Base-by-base conservation (phyloP, 1,140 invertebrate genomes). In the Apocrypta bakeri region DNA sequence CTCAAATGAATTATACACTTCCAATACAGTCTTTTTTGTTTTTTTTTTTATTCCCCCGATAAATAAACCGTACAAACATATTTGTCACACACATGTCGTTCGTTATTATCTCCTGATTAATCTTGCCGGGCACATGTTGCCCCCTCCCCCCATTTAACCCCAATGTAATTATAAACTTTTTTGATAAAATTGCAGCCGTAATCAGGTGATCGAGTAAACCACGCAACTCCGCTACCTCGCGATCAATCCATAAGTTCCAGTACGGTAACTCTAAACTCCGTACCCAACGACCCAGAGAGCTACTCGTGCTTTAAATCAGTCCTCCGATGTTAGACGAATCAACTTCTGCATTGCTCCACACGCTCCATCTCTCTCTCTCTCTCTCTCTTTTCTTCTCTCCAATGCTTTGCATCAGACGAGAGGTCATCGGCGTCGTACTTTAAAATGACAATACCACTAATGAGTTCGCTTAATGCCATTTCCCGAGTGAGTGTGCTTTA, bases 401-500 rank as follows among this genome's bases (percentile, higher is more conserved):
- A 75, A 56, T 24, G 37, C 33, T 71, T 75, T 69, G n/a, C 37
- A 40, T 83, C 56, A 63, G 42, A 7, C 42, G 74, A 76, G 74
- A 76, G 27, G 37, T n/a, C 61, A 63, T 77, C 72, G 68, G 27
- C 69, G 29, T 56, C 48, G 48, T 56, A 56, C 48, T 76, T 78
- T 79, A 84, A 83, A 40, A 61, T 69, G 42, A 79, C 81, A 85
- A 84, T 83, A 83, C 83, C 79, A 73, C 76, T 85, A 85, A 82
- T 84, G 79, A 78, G 82, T 80, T 82, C 72, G 74, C 75, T 68
- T 40, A 85, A 37, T 83, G 82, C 81, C 82, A 14, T 29, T 29
- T 66, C 24, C 9, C 63, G 24, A 24, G 6, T 9, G 29, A n/a
- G n/a, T n/a, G n/a, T n/a, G n/a, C n/a, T n/a, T n/a, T n/a, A n/a